These are phyloP conservation scores for Eudasyphora cyanicolor DNA, from an alignment of 2,888 invertebrate genomes.

Conservation along the genomic window DNA sequence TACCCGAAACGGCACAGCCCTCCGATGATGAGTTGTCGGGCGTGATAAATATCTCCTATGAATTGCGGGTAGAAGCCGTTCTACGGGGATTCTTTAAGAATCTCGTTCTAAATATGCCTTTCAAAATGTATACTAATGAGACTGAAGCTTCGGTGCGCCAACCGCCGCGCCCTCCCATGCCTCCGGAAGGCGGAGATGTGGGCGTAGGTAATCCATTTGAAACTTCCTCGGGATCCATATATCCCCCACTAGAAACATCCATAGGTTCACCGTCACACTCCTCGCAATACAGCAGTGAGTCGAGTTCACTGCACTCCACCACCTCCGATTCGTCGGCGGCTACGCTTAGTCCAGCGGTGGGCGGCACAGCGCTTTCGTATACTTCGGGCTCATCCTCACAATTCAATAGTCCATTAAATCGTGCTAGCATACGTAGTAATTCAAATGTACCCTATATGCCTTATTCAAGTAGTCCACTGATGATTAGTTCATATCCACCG, in stretches of 20 bases:
- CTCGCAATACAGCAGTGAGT: slow-evolving; percentile 76
- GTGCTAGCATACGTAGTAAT: slow-evolving; percentile 73
- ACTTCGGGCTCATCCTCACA: slow-evolving; percentile 73
- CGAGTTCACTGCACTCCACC: slow-evolving; percentile 77
- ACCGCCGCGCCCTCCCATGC: slow-evolving; percentile 67
- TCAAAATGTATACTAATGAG: slow-evolving; percentile 74
- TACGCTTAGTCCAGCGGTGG: slow-evolving; percentile 77
- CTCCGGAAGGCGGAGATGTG: slow-evolving; percentile 52
- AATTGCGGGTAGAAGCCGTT: slow-evolving; percentile 78
- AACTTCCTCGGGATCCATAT: slow-evolving; percentile 65
- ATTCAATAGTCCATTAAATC: slow-evolving; percentile 73
- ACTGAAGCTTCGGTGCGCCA: slow-evolving; percentile 51
- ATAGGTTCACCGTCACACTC: slow-evolving; percentile 77
- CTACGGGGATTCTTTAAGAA: slow-evolving; percentile 79
- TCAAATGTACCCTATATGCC: slow-evolving; percentile 75
- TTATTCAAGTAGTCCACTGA: slow-evolving; percentile 75
- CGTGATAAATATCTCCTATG: slow-evolving; percentile 76
- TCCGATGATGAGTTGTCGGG: slow-evolving; percentile 73
- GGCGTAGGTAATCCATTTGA: slow-evolving; percentile 75
- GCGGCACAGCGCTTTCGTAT: slow-evolving; percentile 68
- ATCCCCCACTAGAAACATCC: slow-evolving; percentile 73
- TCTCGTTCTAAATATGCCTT: slow-evolving; percentile 75
- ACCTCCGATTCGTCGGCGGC: slow-evolving; percentile 76
- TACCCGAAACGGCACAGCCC: slow-evolving; percentile 78
- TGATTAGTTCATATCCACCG: slow-evolving; percentile 78